A percentile compares a stretch with the other conserved stretches of the same genome.
Evolutionary conservation across 2,113 vertebrate species (phyloP).

Genomic region (Odontesthes bonariensis): DNA sequence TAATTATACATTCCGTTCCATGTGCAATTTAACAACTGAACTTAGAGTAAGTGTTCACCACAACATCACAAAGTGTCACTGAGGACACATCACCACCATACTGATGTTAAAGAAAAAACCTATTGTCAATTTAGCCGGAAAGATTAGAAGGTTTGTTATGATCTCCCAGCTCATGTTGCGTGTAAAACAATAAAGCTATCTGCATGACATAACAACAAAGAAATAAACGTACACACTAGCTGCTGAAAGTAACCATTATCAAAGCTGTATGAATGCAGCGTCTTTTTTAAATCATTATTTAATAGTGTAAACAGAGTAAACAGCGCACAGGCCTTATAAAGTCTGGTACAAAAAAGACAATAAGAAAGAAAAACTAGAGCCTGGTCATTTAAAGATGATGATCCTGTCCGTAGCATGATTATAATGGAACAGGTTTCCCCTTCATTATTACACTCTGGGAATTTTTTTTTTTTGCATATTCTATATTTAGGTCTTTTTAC

Average conservation of each 20-base stretch:
- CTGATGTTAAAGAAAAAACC: conserved; percentile 22
- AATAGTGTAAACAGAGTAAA: background rate
- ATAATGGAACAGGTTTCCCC: too few relatives aligned
- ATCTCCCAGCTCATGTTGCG: conserved; percentile 29
- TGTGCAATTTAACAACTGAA: background rate
- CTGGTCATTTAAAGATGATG: too few relatives aligned
- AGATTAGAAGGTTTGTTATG: conserved; percentile 41
- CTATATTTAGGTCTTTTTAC: too few relatives aligned
- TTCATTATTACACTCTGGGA: too few relatives aligned
- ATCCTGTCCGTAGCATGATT: too few relatives aligned
- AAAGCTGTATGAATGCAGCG: background rate
- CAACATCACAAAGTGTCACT: conserved; percentile 15
- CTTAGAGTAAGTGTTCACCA: background rate
- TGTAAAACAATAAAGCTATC: conserved; percentile 26
- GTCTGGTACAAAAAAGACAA: too few relatives aligned
- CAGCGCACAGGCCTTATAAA: too few relatives aligned
- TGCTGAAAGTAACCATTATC: conserved; percentile 37
- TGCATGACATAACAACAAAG: conserved; percentile 23
- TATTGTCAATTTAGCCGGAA: conserved; percentile 34
- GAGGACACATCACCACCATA: conserved; percentile 22
- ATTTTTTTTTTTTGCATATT: too few relatives aligned
- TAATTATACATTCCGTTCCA: too few relatives aligned
- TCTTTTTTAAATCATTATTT: too few relatives aligned
- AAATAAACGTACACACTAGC: conserved; percentile 19
- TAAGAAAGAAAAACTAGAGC: too few relatives aligned